Evolutionary conservation across 2,113 vertebrate genomes (phyloP).

Genomic region (Dromaius novaehollandiae): DNA sequence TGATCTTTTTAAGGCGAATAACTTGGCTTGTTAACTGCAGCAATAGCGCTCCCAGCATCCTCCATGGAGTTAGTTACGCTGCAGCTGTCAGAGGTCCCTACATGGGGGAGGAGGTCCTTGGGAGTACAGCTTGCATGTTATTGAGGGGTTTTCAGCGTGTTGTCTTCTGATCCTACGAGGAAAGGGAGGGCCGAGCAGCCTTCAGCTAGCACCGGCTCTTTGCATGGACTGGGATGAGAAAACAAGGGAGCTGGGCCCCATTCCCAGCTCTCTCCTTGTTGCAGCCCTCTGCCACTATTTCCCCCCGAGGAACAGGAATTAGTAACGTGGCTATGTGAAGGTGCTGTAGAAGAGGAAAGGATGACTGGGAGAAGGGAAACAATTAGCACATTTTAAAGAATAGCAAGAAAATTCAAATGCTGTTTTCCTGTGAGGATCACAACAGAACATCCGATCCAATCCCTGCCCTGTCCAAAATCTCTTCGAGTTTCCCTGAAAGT

Average conservation of each 20-base stretch:
- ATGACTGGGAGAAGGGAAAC: background rate
- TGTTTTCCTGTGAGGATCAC: background rate
- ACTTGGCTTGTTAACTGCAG: constrained; percentile 1
- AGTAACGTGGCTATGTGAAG: background rate
- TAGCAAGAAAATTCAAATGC: background rate
- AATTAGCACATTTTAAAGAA: background rate
- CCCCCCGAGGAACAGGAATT: background rate
- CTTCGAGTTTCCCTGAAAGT: background rate
- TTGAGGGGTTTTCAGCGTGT: background rate
- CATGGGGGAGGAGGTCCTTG: background rate
- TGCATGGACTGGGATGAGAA: background rate
- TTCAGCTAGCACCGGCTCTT: background rate
- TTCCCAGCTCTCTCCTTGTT: background rate
- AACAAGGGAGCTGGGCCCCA: background rate
- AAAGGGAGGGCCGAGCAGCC: background rate
- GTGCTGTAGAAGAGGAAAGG: background rate
- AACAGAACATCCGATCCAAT: background rate
- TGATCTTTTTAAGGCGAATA: background rate
- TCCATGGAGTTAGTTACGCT: background rate
- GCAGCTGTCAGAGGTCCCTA: background rate
- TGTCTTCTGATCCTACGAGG: background rate
- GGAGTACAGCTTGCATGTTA: background rate
- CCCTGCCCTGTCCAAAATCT: background rate
- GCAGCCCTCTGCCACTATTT: background rate
- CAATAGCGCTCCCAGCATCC: background rate